Percentiles rank a stretch among this genome's conserved stretches.
Conservation (phyloP, 2,797 vertebrate genomes). For the Enteromius paludinosus region DNA sequence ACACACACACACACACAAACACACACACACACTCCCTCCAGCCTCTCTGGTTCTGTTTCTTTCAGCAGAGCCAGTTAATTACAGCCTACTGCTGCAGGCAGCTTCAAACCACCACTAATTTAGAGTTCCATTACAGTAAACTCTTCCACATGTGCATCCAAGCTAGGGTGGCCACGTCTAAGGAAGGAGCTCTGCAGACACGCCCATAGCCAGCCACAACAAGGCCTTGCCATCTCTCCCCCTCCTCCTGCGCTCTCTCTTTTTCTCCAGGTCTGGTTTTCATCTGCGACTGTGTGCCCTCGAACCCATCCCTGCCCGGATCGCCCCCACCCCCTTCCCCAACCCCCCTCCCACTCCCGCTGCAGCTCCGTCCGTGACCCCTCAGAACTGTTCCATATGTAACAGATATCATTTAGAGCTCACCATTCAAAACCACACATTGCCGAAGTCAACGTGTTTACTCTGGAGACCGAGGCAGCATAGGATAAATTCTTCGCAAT, state of each 20-base stretch:
- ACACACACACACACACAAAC: conserved; percentile 33
- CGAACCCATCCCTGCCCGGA: conserved; percentile 64
- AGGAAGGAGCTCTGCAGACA: conserved; percentile 78
- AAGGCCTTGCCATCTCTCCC: conserved; percentile 73
- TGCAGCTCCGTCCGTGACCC: conserved; percentile 67
- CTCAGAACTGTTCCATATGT: conserved; percentile 70
- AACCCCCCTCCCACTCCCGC: conserved; percentile 40
- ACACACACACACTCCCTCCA: conserved; percentile 51
- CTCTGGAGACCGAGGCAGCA: conserved; percentile 32
- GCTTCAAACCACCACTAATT: conserved; percentile 88
- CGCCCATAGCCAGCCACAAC: conserved; percentile 72
- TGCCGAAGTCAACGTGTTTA: conserved; percentile 49
- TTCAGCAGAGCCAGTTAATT: conserved; percentile 88
- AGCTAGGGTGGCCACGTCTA: conserved; percentile 84
- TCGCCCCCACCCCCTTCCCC: conserved; percentile 45
- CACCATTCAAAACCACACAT: conserved; percentile 51
- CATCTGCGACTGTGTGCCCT: conserved; percentile 58
- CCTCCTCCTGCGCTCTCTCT: conserved; percentile 35
- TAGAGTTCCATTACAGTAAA: conserved; percentile 89
- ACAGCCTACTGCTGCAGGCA: conserved; percentile 86
- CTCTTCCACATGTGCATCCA: conserved; percentile 87
- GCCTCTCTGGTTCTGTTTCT: conserved; percentile 80
- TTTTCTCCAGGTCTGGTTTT: conserved; percentile 58
- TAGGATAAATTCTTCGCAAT: conserved; percentile 39
- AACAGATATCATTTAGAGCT: conserved; percentile 59